phyloP scores from a whole-genome alignment of 2,113 vertebrate genomes.

The Chlamydotis undulata region DNA sequence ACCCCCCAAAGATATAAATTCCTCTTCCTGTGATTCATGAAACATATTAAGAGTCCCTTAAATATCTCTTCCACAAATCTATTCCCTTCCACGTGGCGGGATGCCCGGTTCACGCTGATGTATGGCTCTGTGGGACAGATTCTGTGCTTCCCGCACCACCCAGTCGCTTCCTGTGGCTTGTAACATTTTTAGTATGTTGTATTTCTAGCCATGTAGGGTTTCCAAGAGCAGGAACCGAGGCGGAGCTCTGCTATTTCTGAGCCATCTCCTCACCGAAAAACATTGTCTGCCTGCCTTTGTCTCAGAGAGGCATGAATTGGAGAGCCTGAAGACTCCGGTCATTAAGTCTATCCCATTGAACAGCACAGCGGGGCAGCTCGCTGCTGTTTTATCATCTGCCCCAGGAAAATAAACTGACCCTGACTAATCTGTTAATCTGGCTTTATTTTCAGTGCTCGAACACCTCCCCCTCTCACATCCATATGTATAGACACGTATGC shows the following conservation, averaged over 20 bases:
- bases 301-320: background rate
- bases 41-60: background rate
- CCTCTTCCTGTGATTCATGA: background rate
- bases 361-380: background rate
- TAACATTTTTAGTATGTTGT: background rate
- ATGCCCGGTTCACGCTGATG: background rate
- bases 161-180: background rate
- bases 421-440: background rate
- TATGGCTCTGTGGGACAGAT: background rate
- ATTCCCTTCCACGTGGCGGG: rapidly evolving
- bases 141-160: background rate
- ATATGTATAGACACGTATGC: no score
- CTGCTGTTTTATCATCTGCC: background rate
- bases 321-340: background rate
- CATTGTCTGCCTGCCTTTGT: background rate
- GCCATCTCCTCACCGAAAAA: background rate
- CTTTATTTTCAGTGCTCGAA: background rate
- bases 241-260: background rate
- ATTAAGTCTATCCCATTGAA: background rate
- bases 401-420: background rate
- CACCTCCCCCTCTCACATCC: background rate
- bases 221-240: background rate
- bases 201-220: background rate
- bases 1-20: background rate
- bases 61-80: background rate